Conservation (phyloP, 1,140 invertebrate genomes). For the Brachionus asplanchnoidis region DNA sequence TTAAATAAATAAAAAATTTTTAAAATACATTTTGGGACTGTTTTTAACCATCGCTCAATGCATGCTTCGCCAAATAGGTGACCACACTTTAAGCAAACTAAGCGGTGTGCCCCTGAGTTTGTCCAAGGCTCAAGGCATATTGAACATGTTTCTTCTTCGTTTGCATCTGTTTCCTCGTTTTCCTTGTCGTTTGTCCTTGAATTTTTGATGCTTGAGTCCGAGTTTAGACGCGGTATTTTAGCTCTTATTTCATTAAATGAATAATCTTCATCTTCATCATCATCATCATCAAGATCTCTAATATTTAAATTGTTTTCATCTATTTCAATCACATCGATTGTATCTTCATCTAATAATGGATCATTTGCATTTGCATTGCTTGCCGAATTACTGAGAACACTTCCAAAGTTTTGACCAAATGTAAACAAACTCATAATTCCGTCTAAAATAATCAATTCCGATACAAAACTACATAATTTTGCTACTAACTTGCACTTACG, state of each 20-base stretch:
- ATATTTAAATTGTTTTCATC: not conserved
- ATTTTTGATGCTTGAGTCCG: not conserved
- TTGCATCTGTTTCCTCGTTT: not conserved
- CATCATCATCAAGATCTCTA: not conserved
- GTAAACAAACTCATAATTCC: slow-evolving; percentile 20
- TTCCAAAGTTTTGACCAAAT: slow-evolving; percentile 29
- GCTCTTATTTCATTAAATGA: not conserved
- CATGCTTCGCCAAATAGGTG: slow-evolving; percentile 81
- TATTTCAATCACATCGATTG: not conserved
- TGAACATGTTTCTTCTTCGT: slow-evolving; percentile 61
- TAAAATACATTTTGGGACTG: slow-evolving; percentile 60
- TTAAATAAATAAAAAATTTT: not conserved
- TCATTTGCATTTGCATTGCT: not conserved
- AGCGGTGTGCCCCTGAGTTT: slow-evolving; percentile 74
- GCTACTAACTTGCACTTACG: not conserved
- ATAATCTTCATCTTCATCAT: slow-evolving; percentile 12
- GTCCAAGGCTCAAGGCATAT: slow-evolving; percentile 83
- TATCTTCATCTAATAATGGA: not conserved
- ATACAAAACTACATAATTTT: slow-evolving; percentile 1
- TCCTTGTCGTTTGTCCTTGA: not conserved
- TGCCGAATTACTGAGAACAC: not conserved
- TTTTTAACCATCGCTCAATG: slow-evolving; percentile 71
- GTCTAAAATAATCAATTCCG: not conserved
- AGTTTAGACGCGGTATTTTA: slow-evolving; percentile 29
- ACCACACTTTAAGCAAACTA: slow-evolving; percentile 77